These are phyloP conservation scores for Scrobipalpa atriplicella DNA, from an alignment of 2,888 invertebrate species.

Conservation along the genomic window DNA sequence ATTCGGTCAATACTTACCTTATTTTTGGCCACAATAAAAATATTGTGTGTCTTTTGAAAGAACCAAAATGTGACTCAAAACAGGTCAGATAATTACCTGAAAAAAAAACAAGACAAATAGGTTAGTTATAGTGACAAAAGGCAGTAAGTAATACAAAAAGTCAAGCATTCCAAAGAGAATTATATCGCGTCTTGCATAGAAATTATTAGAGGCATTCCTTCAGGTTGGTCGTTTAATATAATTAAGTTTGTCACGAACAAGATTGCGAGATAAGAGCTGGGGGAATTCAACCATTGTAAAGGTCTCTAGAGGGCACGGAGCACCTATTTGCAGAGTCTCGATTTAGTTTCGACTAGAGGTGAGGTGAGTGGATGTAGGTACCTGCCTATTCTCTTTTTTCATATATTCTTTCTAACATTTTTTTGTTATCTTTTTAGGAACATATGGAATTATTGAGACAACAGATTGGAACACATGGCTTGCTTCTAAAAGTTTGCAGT, in stretches of 20 bases:
- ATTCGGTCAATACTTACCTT: background rate
- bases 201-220: constrained; percentile 27
- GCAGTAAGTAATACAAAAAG: background rate
- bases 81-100: constrained; percentile 44
- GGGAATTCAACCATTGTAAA: constrained; percentile 35
- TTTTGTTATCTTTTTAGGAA: too few species aligned
- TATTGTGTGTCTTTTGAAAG: too few species aligned
- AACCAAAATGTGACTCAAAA: too few species aligned
- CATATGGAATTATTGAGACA: too few species aligned
- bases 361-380: background rate
- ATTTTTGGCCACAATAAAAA: too few species aligned
- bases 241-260: constrained; percentile 39
- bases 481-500: too few species aligned
- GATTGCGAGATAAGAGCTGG: constrained; percentile 37
- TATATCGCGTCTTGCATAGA: background rate
- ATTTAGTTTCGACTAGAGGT: constrained; percentile 33
- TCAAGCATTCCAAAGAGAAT: constrained; percentile 8
- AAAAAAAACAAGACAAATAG: constrained; percentile 34
- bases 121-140: background rate
- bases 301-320: constrained; percentile 31
- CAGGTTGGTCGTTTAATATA: constrained; percentile 34
- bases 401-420: too few species aligned
- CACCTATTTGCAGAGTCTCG: constrained; percentile 26
- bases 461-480: too few species aligned
- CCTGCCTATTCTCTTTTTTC: too few species aligned